Evolutionary conservation across 2,113 vertebrate species (phyloP), one percentile per base, ranked within the genome.

Genomic region (Piaya cayana): DNA sequence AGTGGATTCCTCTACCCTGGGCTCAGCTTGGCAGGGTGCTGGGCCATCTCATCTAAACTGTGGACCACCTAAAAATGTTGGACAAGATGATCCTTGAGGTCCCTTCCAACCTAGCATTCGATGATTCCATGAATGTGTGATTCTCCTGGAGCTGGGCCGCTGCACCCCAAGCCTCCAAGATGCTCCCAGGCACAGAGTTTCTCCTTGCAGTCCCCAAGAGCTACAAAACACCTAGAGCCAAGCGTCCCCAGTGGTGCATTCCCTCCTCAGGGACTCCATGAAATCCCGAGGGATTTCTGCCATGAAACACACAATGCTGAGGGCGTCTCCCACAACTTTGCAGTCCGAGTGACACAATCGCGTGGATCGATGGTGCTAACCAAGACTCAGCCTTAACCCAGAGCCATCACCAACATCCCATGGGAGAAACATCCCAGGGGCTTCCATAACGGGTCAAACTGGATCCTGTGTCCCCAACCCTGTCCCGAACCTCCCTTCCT

Each of bases 301-400:
- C 21, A 1, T 2, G 32, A 6, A 29, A 29, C 27, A 39, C 79
- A n/a, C 49, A 52, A 32, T 3, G 6, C 19, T 25, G 50, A 9
- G 36, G 42, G 50, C 79, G 50, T 92, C 74, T 43, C 50, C 62
- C 47, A 10, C 25, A 63, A 11, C 37, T 36, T 53, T 10, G 32
- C 69, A 4, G 25, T 4, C 3, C 2, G 0, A 0, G 30, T 4
- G 34, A 39, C 14, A 43, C 8, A 15, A 10, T 3, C 11, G 1
- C 72, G 0, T 0, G 20, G 58, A 9, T 65, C 11, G 45, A 32
- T 0, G 0, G 5, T 2, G 8, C 49, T 36, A 14, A 49, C 5
- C 0, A 0, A 60, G n/a, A 58, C 22, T 37, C 59, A 92, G 58
- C 25, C 59, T 34, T 2, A 29, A 72, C 8, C 39, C 59, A 21